Evolutionary conservation across 2,797 vertebrate species (phyloP).

Genomic region (Diceros bicornis): DNA sequence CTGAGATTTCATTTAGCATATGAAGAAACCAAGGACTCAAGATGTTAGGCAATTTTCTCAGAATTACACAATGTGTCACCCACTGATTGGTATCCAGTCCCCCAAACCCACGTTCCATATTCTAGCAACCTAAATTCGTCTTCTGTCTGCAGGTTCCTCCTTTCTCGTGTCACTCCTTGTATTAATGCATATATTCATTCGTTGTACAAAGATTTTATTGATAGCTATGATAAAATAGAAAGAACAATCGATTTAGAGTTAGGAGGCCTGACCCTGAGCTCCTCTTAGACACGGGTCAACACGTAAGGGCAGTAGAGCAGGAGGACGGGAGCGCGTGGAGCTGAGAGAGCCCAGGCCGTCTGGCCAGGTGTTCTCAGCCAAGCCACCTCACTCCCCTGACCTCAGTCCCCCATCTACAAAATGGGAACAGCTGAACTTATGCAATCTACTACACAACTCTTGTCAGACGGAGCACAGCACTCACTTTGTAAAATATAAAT

Average conservation of each 20-base stretch:
- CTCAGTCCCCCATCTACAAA: neutral
- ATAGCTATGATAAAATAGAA: conserved; percentile 2
- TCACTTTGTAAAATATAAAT: neutral
- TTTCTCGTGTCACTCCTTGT: conserved; percentile 41
- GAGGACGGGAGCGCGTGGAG: neutral
- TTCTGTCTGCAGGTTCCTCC: conserved; percentile 56
- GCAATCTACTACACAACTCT: neutral
- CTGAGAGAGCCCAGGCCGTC: neutral
- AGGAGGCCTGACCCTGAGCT: neutral
- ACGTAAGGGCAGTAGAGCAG: neutral
- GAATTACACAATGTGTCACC: conserved; percentile 81
- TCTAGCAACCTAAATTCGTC: conserved; percentile 63
- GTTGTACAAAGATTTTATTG: neutral
- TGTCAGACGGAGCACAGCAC: neutral
- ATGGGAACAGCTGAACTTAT: neutral
- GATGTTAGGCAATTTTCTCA: conserved; percentile 84
- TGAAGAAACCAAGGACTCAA: conserved; percentile 85
- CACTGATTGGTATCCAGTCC: conserved; percentile 71
- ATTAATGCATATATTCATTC: neutral
- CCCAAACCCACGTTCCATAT: conserved; percentile 59
- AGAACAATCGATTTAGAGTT: neutral
- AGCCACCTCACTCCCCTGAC: neutral
- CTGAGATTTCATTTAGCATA: conserved; percentile 86
- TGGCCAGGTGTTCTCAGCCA: neutral
- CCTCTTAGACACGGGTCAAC: neutral